phyloP scores from a whole-genome alignment of 1,140 invertebrate species.

The Formica selysi region DNA sequence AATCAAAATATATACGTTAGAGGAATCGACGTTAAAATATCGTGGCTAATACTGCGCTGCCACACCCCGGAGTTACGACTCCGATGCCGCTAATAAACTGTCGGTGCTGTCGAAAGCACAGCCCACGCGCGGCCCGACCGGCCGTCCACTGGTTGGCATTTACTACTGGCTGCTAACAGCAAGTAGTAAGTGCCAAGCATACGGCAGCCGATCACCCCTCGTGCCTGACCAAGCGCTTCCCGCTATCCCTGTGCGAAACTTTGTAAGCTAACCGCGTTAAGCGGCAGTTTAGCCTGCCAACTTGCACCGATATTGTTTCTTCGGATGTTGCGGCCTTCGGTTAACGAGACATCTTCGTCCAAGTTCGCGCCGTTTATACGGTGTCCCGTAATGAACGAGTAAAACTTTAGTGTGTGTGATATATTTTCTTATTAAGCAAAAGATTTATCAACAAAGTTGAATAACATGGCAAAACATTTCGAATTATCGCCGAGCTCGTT shows the following conservation, averaged over 20 bases:
- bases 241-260: slow-evolving; percentile 25
- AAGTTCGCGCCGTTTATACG: neutral
- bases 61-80: slow-evolving; percentile 9
- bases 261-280: slow-evolving; percentile 48
- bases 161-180: slow-evolving; percentile 16
- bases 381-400: neutral
- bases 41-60: neutral
- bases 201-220: neutral
- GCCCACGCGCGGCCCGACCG: neutral
- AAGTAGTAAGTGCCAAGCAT: slow-evolving; percentile 47
- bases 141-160: neutral
- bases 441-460: neutral
- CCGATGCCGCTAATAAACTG: slow-evolving; percentile 41
- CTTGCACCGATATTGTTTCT: slow-evolving; percentile 51
- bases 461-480: neutral
- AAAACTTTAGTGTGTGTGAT: neutral
- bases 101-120: slow-evolving; percentile 47
- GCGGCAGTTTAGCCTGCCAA: slow-evolving; percentile 42
- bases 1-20: neutral
- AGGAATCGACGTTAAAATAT: slow-evolving; percentile 38
- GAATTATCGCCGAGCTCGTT: neutral
- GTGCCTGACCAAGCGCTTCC: slow-evolving; percentile 13
- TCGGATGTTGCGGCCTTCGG: neutral
- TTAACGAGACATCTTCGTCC: slow-evolving; percentile 38
- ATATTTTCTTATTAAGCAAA: too few relatives aligned